phyloP scores from a whole-genome alignment of 2,797 vertebrate species.

The Sciurus vulgaris region DNA sequence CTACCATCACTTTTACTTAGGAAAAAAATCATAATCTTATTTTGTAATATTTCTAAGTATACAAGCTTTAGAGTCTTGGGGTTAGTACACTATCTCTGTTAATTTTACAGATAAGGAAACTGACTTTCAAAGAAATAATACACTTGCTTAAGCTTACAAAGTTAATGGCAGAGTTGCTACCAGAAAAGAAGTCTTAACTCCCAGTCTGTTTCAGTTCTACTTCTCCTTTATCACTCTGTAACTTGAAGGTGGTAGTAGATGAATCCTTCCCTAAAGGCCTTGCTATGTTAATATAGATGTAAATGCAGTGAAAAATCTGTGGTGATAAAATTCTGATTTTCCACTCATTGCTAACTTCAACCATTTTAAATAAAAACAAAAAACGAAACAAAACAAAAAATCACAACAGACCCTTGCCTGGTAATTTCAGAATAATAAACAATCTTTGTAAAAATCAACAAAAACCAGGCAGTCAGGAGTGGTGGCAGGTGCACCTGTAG shows the following conservation, averaged over 20 bases:
- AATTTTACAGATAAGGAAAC: constrained; percentile 37
- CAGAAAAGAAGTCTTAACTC: constrained; percentile 22
- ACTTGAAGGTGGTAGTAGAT: background rate
- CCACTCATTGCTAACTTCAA: background rate
- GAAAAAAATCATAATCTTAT: background rate
- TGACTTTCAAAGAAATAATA: background rate
- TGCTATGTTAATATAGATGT: background rate
- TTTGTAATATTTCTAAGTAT: constrained; percentile 6
- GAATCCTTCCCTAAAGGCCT: background rate
- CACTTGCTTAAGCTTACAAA: background rate
- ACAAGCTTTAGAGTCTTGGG: background rate
- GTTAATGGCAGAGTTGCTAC: constrained; percentile 26
- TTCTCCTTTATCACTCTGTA: background rate
- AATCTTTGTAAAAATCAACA: constrained; percentile 12
- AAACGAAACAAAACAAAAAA: background rate
- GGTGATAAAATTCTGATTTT: constrained; percentile 4
- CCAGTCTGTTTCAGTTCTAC: background rate
- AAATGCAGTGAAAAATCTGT: background rate
- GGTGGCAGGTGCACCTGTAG: background rate
- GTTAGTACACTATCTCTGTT: background rate
- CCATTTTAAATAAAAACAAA: background rate
- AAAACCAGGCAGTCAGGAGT: background rate
- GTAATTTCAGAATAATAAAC: constrained; percentile 32
- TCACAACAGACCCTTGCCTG: background rate
- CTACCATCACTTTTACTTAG: background rate